These are phyloP conservation scores for Lepidocyrtoides sp. DNA, from an alignment of 2,888 invertebrate genomes.

Conservation along the genomic window DNA sequence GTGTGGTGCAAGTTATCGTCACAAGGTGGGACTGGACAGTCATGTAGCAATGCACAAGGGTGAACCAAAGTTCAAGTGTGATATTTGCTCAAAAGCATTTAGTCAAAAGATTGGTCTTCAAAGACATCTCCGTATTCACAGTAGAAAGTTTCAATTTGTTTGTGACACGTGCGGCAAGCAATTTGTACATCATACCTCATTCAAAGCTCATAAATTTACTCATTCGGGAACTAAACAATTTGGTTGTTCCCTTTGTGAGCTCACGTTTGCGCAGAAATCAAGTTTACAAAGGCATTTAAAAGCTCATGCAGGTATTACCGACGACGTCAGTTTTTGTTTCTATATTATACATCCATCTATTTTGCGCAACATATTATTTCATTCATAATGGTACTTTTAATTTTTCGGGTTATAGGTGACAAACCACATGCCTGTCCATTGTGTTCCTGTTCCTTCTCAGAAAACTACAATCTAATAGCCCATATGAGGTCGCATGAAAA, in stretches of 20 bases:
- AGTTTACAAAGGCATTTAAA: constrained; percentile 91
- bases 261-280: constrained; percentile 89
- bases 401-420: constrained; percentile 87
- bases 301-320: constrained; percentile 88
- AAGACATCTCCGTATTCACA: constrained; percentile 89
- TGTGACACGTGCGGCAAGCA: constrained; percentile 90
- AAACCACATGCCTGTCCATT: constrained; percentile 84
- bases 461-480: constrained; percentile 88
- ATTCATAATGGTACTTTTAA: too few relatives aligned
- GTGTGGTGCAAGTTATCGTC: constrained; percentile 90
- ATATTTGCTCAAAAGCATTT: constrained; percentile 89
- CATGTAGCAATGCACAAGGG: constrained; percentile 89
- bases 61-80: constrained; percentile 87
- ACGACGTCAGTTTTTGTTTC: too few relatives aligned
- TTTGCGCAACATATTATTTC: too few relatives aligned
- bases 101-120: constrained; percentile 89
- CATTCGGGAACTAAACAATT: constrained; percentile 90
- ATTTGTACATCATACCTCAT: constrained; percentile 91
- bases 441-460: constrained; percentile 88
- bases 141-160: constrained; percentile 88
- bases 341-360: too few relatives aligned
- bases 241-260: constrained; percentile 89
- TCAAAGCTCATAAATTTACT: constrained; percentile 90
- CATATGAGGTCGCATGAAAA: constrained; percentile 87
- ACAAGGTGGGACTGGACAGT: constrained; percentile 89